These are phyloP conservation scores for Bubo scandiacus DNA, from an alignment of 2,113 vertebrate genomes.

Conservation along the genomic window DNA sequence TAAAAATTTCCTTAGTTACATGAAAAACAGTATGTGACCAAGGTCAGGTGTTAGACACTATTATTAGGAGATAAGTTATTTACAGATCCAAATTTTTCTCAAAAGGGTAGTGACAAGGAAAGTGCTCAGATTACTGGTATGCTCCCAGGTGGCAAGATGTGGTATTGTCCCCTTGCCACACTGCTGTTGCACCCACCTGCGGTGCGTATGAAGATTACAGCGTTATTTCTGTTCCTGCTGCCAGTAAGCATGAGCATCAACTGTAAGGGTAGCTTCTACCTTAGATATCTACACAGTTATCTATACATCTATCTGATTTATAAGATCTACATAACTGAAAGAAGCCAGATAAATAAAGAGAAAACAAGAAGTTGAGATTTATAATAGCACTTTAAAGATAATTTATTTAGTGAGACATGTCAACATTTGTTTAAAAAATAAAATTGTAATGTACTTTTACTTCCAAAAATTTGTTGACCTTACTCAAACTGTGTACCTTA, in stretches of 20 bases:
- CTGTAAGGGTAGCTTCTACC: background rate
- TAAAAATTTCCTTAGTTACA: background rate
- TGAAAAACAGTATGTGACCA: background rate
- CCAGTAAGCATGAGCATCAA: background rate
- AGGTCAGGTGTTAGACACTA: background rate
- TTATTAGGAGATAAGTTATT: background rate
- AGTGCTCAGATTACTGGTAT: accelerated
- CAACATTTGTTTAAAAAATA: background rate
- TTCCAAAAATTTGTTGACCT: background rate
- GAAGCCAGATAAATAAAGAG: background rate
- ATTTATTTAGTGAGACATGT: background rate
- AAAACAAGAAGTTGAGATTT: background rate
- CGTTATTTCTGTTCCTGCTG: background rate
- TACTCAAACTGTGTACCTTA: background rate
- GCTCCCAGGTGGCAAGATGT: background rate
- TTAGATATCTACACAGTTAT: background rate
- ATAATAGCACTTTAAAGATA: background rate
- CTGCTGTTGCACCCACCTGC: background rate
- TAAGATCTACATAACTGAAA: background rate
- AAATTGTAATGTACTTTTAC: background rate
- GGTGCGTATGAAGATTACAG: accelerated
- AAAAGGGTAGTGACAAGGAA: background rate
- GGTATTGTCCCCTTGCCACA: background rate
- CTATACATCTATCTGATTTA: background rate
- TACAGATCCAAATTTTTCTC: background rate